Evolutionary conservation across 2,113 vertebrate genomes (phyloP).

Genomic region (Nibea coibor): DNA sequence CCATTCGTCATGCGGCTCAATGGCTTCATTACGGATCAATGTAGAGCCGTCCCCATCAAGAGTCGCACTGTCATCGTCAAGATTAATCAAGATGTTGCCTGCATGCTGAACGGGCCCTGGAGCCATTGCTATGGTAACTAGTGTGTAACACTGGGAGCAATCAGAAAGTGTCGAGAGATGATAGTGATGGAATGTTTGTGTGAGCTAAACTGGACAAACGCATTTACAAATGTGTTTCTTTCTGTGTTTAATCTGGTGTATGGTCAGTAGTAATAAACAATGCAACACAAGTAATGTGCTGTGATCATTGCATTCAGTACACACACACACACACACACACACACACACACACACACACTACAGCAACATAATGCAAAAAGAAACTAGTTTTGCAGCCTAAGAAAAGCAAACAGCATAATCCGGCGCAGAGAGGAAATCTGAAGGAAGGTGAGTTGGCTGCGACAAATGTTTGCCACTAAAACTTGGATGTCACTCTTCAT

Average conservation of each 20-base stretch:
- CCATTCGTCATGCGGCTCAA: conserved; percentile 81
- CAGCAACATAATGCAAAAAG: too few relatives aligned
- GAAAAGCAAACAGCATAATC: too few relatives aligned
- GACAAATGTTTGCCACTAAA: conserved; percentile 31
- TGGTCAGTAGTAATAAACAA: neutral
- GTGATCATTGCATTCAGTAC: too few relatives aligned
- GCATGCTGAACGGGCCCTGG: conserved; percentile 69
- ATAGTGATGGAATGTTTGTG: conserved; percentile 40
- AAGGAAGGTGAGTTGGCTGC: conserved; percentile 7
- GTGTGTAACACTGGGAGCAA: conserved; percentile 38
- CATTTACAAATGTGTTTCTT: neutral
- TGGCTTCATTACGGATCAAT: conserved; percentile 84
- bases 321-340: too few relatives aligned
- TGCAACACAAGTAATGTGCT: neutral
- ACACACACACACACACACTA: too few relatives aligned
- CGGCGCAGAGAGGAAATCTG: neutral
- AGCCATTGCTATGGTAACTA: conserved; percentile 69
- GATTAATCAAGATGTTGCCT: conserved; percentile 84
- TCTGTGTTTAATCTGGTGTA: neutral
- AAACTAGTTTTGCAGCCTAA: too few relatives aligned
- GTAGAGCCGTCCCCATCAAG: conserved; percentile 78
- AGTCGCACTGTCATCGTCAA: conserved; percentile 79
- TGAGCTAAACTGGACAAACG: conserved; percentile 4
- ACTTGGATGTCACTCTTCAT: conserved; percentile 36
- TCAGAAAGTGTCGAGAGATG: conserved; percentile 31